Percentiles rank a stretch among this genome's conserved stretches.
Conservation (phyloP, 2,797 vertebrate genomes). For the Pangasius sanitwongsei region DNA sequence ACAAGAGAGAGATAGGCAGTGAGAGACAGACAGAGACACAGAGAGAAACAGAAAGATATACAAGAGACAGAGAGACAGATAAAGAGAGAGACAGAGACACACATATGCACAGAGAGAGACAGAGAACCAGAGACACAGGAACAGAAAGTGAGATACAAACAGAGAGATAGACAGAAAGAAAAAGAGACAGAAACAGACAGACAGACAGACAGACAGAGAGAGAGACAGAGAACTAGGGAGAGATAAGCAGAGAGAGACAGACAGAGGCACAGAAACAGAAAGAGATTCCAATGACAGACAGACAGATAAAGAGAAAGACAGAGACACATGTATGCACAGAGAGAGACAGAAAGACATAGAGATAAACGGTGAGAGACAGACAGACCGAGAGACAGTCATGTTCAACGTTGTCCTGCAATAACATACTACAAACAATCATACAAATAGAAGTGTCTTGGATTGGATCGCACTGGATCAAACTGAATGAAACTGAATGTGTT, state of each 20-base stretch:
- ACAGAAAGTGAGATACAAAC: accelerated
- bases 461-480: background rate
- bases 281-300: background rate
- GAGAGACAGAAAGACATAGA: background rate
- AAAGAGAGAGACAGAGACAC: background rate
- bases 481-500: background rate
- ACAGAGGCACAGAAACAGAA: background rate
- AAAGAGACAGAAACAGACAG: no score
- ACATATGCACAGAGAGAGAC: no score
- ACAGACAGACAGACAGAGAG: background rate
- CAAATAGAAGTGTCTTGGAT: background rate
- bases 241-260: background rate
- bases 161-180: background rate
- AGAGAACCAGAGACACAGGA: background rate
- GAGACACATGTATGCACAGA: background rate
- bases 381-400: background rate
- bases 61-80: background rate
- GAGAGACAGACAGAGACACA: background rate
- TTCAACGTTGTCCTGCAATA: background rate
- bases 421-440: background rate
- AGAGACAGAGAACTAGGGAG: background rate
- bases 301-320: background rate
- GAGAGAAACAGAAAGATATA: background rate
- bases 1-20: background rate
- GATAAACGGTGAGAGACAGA: background rate